Base-by-base conservation (phyloP, 1,140 invertebrate species). In the Calosoma granatense region DNA sequence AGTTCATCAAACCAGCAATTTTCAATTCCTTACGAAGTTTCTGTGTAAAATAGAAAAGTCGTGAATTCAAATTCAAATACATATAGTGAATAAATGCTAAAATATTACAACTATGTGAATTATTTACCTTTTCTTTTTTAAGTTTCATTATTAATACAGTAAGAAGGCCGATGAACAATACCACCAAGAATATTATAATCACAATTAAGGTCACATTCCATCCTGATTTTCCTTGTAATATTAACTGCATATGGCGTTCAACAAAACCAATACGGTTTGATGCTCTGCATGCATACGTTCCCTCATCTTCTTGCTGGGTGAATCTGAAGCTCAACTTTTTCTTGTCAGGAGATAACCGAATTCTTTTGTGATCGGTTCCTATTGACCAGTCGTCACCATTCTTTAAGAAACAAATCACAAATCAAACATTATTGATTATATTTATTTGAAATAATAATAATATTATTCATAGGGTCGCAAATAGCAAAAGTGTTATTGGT, bases 1-100 rank as follows among this genome's bases (percentile, higher is more conserved):
- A 93, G 61, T 90, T 81, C 58, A 80, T 74, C 26, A 90, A 68
- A 12, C 86, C 87, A 21, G 82, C 80, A 39, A 76, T 76, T 53
- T 80, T 80, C 15, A 89, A 65, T 64, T 84, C 76, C 26, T 79
- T 79, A 54, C 77, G 73, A 60, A 84, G 72, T 64, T 71, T 76
- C 74, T 81, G n/a, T 22, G 11, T 39, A 30, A 15, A 21, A 22
- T 20, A 53, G 54, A 47, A 51, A 22, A 22, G 39, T 15, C 39
- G 53, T 59, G 55, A 56, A 56, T n/a, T n/a, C n/a, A n/a, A n/a
- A n/a, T 47, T 58, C 20, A 20, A 57, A 51, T 20, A 58, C 6
- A 2, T 14, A 22, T 20, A 14, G 36, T 52, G n/a, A 12, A 0
- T 9, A 19, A 20, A 51, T 51, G 12, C 11, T 41, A 59, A 56